Evolutionary conservation across 2,888 invertebrate species (phyloP).

Genomic region (Piscicola geometra): DNA sequence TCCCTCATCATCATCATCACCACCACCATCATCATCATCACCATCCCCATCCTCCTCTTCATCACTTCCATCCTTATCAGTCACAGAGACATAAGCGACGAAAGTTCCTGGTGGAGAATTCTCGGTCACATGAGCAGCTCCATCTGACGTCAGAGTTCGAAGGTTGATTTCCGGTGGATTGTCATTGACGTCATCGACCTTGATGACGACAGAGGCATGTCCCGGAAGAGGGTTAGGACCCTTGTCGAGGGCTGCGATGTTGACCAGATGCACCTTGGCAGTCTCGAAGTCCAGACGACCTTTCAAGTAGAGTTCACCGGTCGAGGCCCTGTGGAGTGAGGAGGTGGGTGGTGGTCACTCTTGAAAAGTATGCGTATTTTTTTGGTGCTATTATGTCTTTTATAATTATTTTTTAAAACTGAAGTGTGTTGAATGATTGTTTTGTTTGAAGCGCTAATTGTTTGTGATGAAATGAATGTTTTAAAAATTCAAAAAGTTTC

Average conservation of each 20-base stretch:
- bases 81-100: slow-evolving; percentile 86
- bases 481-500: too few relatives aligned
- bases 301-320: slow-evolving; percentile 40
- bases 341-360: background rate
- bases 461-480: too few relatives aligned
- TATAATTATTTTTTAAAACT: background rate
- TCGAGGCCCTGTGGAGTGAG: background rate
- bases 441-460: too few relatives aligned
- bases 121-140: slow-evolving; percentile 51
- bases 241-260: slow-evolving; percentile 43
- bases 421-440: background rate
- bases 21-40: background rate
- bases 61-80: slow-evolving; percentile 48
- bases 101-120: slow-evolving; percentile 80
- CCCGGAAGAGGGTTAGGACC: slow-evolving; percentile 45
- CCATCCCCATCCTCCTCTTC: background rate
- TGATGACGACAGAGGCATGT: slow-evolving; percentile 45
- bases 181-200: slow-evolving; percentile 48
- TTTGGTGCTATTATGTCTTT: background rate
- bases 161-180: slow-evolving; percentile 47
- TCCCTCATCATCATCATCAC: slow-evolving; percentile 69
- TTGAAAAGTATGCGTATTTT: background rate
- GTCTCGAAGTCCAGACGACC: slow-evolving; percentile 41
- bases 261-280: slow-evolving; percentile 36
- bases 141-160: slow-evolving; percentile 43